Base-by-base conservation (phyloP, 2,797 vertebrate genomes). In the Falco cherrug region DNA sequence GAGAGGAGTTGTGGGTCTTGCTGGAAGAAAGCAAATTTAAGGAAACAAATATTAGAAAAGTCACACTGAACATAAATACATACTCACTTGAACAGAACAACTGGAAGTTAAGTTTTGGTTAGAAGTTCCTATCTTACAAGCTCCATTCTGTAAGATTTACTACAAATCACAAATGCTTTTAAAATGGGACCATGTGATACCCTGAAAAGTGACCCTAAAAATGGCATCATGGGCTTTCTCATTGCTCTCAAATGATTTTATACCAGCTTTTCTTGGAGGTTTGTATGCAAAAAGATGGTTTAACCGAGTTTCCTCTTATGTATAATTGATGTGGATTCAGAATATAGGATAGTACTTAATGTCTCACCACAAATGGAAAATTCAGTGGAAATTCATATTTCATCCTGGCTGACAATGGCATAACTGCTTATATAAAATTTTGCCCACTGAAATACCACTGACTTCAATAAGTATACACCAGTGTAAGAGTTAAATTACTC, bases 1-100 rank as follows among this genome's bases (percentile, higher is more conserved):
- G 97, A 99, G 98, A 51, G 99, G 99, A 76, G 99, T 99, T 15
- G 98, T 98, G 25, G 99, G 99, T 87, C 99, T 98, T 96, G 98
- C 99, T 98, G 97, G 80, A 93, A 97, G 94, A 95, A 96, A 93
- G 77, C 29, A 93, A 92, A 96, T 69, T 71, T 67, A 95, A 94
- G 65, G 80, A 96, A 97, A 95, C 59, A 64, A 97, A 41, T 84
- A 92, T 95, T 82, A 92, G 35, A 65, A 89, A 84, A 11, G 11
- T 85, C 45, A 82, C 61, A 54, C 5, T 37, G 57, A 57, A 94
- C 18, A 82, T 6, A 71, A 54, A 61, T n/a, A 53, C 0, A 1
- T 56, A 61, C 16, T 60, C 13, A 79, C 5, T 51, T 56, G 22
- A 87, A 48, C 10, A 65, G 24, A 90, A 56, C 43, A 77, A 57